Base-by-base conservation (phyloP, 2,113 vertebrate species). In the Psittacus erithacus region DNA sequence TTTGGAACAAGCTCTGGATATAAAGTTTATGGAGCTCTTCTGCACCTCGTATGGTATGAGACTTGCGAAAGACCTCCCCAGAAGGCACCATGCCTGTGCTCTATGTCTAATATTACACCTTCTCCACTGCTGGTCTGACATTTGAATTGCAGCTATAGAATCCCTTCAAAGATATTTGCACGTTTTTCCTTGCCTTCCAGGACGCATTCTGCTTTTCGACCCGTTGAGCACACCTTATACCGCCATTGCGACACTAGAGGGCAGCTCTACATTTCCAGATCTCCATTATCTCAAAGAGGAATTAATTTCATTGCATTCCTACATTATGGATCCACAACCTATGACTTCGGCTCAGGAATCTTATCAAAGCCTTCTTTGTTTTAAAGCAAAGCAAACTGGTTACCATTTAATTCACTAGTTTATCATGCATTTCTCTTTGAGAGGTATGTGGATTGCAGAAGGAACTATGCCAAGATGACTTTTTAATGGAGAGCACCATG, bases 221-320 rank as follows among this genome's bases (percentile, higher is more conserved):
- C 53, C 14, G 22, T 16, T 3, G 12, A 91, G 49, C 49, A 5
- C 25, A 1, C 19, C 44, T 47, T 67, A 24, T 14, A 75, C 52
- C n/a, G 83, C 49, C 16, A 6, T 53, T 74, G 76, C 59, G 82
- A 96, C 98, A 97, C 98, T 84, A 97, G 98, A 97, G 97, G 97
- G 97, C 97, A 97, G 94, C 91, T 88, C 78, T 52, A 93, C 39
- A 94, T 97, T 43, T 94, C 77, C 10, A 39, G 15, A 55, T 31
- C n/a, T 38, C 35, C 75, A 38, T 83, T 33, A 6, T 4, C 46
- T 74, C 53, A 24, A 47, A 17, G 13, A 29, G 28, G 68, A 74
- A 63, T 78, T 47, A 13, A 62, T 65, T 69, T 28, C 59, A 44
- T 19, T 15, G 44, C 64, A 19, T 53, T 91, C 88, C 90, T 71